A percentile compares a stretch with the other conserved stretches of the same genome.
These are phyloP conservation scores for Siniperca undulata DNA, from an alignment of 2,797 vertebrate species.

Conservation along the genomic window DNA sequence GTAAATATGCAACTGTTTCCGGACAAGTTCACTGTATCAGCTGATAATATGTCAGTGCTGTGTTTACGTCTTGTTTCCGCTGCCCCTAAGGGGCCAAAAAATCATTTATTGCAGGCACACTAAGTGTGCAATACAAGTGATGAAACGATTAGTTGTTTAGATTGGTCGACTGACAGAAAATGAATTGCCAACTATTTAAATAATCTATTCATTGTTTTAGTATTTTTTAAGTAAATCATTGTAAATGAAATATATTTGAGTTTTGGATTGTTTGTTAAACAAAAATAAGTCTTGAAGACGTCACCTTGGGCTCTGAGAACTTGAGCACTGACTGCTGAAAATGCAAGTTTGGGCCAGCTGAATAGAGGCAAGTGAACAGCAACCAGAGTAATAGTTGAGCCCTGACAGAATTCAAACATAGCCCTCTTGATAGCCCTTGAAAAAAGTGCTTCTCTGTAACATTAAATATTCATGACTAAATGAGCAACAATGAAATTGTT, in stretches of 20 bases:
- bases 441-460: not conserved
- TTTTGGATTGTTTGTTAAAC: not conserved
- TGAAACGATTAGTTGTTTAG: too few species aligned
- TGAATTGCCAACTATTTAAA: not conserved
- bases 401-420: not conserved
- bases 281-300: not conserved
- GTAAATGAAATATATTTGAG: not conserved
- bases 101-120: too few species aligned
- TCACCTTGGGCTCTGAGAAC: not conserved
- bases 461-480: constrained; percentile 5
- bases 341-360: too few species aligned
- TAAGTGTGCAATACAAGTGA: too few species aligned
- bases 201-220: not conserved
- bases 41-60: too few species aligned
- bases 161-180: too few species aligned
- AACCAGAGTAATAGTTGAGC: not conserved
- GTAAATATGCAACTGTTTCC: not conserved
- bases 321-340: not conserved
- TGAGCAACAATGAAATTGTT: constrained; percentile 1
- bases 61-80: too few species aligned
- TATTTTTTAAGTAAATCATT: not conserved
- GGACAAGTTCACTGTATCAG: not conserved
- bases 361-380: not conserved
- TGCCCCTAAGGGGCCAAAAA: too few species aligned
- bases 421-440: not conserved